phyloP scores from a whole-genome alignment of 53 echinoderm and acorn worm genomes.

The Crossaster papposus region DNA sequence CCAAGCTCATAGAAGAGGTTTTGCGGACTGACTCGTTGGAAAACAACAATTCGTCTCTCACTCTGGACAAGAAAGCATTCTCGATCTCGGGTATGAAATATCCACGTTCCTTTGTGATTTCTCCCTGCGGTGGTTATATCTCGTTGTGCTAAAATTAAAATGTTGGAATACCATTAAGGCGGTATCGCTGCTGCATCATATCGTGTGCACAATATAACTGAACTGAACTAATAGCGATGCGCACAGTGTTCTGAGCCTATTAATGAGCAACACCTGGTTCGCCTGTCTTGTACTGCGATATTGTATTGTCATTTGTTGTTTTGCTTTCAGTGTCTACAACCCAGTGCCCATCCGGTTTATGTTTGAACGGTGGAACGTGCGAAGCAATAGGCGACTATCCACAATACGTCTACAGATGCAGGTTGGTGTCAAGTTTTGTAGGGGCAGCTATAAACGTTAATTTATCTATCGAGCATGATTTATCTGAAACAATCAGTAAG shows the following conservation, averaged over 20 bases:
- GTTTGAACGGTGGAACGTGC: constrained; percentile 27
- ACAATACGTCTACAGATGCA: constrained; percentile 3
- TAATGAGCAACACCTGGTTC: no score
- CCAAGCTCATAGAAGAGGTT: neutral
- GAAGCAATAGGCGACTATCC: constrained; percentile 1
- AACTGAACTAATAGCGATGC: no score
- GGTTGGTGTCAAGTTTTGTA: neutral
- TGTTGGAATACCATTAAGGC: no score
- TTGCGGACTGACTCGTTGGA: neutral
- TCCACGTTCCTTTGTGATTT: neutral
- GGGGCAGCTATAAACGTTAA: no score
- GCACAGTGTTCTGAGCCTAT: no score
- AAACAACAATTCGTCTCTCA: neutral
- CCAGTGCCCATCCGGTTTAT: neutral
- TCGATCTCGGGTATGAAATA: neutral
- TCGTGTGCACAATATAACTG: no score
- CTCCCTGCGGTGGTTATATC: no score
- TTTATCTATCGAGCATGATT: no score
- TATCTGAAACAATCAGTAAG: no score
- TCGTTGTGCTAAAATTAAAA: no score
- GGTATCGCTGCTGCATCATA: no score
- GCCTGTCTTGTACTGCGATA: neutral
- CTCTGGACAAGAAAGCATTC: neutral
- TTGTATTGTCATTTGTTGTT: neutral
- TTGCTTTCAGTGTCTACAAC: constrained; percentile 16